A percentile compares a stretch with the other conserved stretches of the same genome.
Conservation (phyloP, 2,888 invertebrate species). For the Drymonia ruficornis region DNA sequence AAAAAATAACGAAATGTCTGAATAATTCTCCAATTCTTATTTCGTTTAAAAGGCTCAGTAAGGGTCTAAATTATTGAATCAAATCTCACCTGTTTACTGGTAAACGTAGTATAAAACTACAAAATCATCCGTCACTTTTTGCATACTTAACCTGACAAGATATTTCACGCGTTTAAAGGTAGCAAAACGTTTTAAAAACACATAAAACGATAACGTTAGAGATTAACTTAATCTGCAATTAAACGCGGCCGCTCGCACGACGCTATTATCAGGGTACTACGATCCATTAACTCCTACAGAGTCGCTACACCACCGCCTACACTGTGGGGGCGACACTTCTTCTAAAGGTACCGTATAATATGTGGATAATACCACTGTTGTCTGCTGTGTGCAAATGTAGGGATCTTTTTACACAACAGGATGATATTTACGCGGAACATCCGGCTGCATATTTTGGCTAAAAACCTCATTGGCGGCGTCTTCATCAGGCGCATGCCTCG, state of each 20-base stretch:
- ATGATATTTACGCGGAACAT: too few species aligned
- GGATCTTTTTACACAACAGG: too few species aligned
- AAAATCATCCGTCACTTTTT: too few species aligned
- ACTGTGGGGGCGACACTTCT: slow-evolving; percentile 3
- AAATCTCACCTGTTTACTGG: too few species aligned
- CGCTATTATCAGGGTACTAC: slow-evolving; percentile 2
- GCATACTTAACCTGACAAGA: too few species aligned
- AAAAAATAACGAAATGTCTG: slow-evolving; percentile 17
- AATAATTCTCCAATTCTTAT: slow-evolving; percentile 12
- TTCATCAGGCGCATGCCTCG: too few species aligned
- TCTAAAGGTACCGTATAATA: background rate
- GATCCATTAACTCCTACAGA: slow-evolving; percentile 5
- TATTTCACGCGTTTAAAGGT: background rate
- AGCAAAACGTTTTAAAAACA: background rate
- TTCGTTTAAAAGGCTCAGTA: slow-evolving; percentile 8
- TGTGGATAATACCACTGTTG: too few species aligned
- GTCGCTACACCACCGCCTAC: background rate
- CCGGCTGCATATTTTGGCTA: too few species aligned
- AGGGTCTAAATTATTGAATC: too few species aligned
- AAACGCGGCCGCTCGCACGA: slow-evolving; percentile 6
- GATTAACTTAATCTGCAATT: slow-evolving; percentile 14
- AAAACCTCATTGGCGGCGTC: too few species aligned
- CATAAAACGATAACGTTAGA: slow-evolving; percentile 2
- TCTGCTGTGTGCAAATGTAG: too few species aligned
- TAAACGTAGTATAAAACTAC: too few species aligned